A percentile compares a stretch with the other conserved stretches of the same genome.
Conservation (phyloP, 64 coral and sea anemone species). For the Anthopleura sola region DNA sequence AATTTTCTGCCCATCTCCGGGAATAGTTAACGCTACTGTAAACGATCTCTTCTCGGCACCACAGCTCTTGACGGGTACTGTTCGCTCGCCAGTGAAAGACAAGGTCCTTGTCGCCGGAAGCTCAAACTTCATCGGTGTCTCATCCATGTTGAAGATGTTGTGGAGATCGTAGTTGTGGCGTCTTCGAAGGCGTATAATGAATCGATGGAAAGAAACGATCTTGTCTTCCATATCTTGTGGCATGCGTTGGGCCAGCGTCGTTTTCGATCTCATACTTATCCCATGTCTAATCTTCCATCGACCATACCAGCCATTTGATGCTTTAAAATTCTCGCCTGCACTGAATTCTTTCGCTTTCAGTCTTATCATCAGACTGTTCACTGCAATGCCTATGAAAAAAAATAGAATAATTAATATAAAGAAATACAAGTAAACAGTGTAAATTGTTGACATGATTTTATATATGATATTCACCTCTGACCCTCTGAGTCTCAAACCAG, state of each 20-base stretch:
- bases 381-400: conserved; percentile 25
- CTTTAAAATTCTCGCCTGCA: conserved; percentile 34
- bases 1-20: conserved; percentile 11
- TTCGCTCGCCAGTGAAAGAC: conserved; percentile 42
- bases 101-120: conserved; percentile 6
- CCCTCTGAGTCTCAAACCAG: no score
- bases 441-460: no score
- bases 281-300: conserved; percentile 1
- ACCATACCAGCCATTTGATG: conserved; percentile 24
- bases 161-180: conserved; percentile 32
- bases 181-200: conserved; percentile 34
- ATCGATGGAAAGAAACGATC: conserved; percentile 40
- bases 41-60: conserved; percentile 47
- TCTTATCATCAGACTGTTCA: neutral
- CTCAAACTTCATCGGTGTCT: conserved; percentile 50
- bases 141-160: conserved; percentile 61
- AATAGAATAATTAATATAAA: no score
- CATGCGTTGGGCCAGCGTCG: conserved; percentile 33
- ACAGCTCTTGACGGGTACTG: conserved; percentile 27
- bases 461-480: neutral
- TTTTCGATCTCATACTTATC: conserved; percentile 19
- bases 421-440: no score
- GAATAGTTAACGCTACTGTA: conserved; percentile 28
- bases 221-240: conserved; percentile 48
- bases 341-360: conserved; percentile 29